Conservation (phyloP, 2,797 vertebrate species). For the Sphaeramia orbicularis region DNA sequence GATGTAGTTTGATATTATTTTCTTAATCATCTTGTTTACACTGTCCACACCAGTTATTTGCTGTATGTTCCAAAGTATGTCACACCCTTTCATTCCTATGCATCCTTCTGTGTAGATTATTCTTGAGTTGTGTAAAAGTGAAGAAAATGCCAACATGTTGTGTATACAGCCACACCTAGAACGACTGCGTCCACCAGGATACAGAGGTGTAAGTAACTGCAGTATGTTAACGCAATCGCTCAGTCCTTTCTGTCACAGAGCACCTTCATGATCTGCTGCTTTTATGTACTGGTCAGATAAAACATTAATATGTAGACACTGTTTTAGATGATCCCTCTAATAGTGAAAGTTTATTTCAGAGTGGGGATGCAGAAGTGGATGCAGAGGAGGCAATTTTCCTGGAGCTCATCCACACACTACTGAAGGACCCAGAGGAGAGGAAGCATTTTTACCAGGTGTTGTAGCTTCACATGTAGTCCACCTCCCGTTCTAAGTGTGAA, state of each 20-base stretch:
- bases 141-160: conserved; percentile 48
- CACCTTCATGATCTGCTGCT: not conserved
- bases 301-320: not conserved
- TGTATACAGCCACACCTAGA: conserved; percentile 67
- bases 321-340: not conserved
- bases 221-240: not conserved
- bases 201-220: conserved; percentile 59
- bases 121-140: conserved; percentile 69
- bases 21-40: no score
- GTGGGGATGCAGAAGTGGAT: conserved; percentile 76
- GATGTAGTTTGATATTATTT: no score
- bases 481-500: not conserved
- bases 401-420: conserved; percentile 65
- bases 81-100: not conserved
- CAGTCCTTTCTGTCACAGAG: not conserved
- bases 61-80: not conserved
- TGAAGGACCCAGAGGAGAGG: conserved; percentile 69
- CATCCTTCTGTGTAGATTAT: conserved; percentile 55
- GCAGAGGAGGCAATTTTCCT: conserved; percentile 75
- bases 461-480: not conserved
- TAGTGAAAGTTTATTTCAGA: conserved; percentile 47
- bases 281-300: not conserved
- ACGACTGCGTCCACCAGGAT: conserved; percentile 60
- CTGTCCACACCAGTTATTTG: no score
- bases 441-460: conserved; percentile 74